These are phyloP conservation scores for Drosophila setifemur DNA, from an alignment of 1,140 invertebrate genomes.

Conservation along the genomic window DNA sequence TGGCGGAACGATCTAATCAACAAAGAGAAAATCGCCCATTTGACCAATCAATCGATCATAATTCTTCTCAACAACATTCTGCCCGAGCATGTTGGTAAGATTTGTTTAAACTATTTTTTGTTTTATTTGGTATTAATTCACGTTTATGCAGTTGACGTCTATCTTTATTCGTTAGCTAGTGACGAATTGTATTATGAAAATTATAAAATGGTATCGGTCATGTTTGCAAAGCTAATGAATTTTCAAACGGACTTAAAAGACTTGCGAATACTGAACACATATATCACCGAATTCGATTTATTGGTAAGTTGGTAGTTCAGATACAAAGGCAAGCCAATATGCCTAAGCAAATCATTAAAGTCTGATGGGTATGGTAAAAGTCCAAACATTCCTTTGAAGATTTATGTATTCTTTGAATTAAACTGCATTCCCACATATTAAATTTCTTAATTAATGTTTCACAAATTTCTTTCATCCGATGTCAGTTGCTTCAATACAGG, in stretches of 20 bases:
- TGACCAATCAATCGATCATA: slow-evolving; percentile 90
- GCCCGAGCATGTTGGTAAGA: slow-evolving; percentile 91
- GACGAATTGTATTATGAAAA: slow-evolving; percentile 92
- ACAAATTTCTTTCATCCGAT: not conserved
- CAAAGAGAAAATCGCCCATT: slow-evolving; percentile 89
- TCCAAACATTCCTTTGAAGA: not conserved
- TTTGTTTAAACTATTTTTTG: not conserved
- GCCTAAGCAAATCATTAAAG: no score
- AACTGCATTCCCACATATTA: slow-evolving; percentile 84
- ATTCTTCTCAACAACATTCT: slow-evolving; percentile 92
- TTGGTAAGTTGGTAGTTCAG: slow-evolving; percentile 62
- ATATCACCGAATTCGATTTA: slow-evolving; percentile 93
- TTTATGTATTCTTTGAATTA: slow-evolving; percentile 77
- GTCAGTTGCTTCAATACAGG: slow-evolving; percentile 34
- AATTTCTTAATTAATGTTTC: no score
- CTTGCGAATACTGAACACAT: slow-evolving; percentile 93
- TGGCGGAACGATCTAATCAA: slow-evolving; percentile 92
- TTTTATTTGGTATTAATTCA: not conserved
- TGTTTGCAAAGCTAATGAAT: slow-evolving; percentile 95
- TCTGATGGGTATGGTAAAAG: no score
- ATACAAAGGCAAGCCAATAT: no score
- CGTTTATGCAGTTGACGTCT: slow-evolving; percentile 86
- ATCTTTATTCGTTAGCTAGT: slow-evolving; percentile 87
- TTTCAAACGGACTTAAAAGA: slow-evolving; percentile 86
- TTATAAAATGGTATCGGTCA: slow-evolving; percentile 92